phyloP scores from a whole-genome alignment of 2,888 invertebrate species.

The Dugesia japonica region DNA sequence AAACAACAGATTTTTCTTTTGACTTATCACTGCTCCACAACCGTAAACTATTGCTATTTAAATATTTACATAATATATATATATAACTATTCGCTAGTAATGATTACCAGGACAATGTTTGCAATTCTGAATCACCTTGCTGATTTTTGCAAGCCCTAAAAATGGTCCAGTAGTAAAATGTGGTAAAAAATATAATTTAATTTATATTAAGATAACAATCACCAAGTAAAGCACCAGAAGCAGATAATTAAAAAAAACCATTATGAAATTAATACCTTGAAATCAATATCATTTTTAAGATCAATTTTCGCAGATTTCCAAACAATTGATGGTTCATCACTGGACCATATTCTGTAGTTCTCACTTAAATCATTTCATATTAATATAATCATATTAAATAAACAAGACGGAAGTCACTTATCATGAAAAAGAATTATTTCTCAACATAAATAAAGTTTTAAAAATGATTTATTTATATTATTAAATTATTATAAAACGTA shows the following conservation, averaged over 20 bases:
- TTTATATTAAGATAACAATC: too few species aligned
- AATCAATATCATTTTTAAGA: neutral
- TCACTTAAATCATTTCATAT: neutral
- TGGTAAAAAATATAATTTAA: too few species aligned
- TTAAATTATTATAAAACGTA: too few species aligned
- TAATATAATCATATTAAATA: neutral
- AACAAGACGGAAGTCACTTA: neutral
- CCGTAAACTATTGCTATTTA: neutral
- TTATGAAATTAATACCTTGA: neutral
- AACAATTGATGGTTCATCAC: neutral
- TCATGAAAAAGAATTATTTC: too few species aligned
- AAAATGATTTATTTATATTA: too few species aligned
- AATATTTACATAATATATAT: neutral
- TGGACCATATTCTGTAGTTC: conserved; percentile 3
- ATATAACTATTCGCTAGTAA: neutral
- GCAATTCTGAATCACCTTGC: neutral
- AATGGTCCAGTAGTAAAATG: too few species aligned
- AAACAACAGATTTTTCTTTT: neutral
- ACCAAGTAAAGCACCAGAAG: conserved; percentile 12
- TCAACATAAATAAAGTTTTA: too few species aligned
- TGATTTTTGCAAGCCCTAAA: conserved; percentile 16
- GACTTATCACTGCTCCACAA: conserved; percentile 12
- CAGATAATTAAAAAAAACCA: neutral
- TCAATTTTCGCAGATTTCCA: neutral
- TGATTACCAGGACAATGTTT: neutral